Base-by-base conservation (phyloP, 2,113 vertebrate genomes). In the Plestiodon gilberti region DNA sequence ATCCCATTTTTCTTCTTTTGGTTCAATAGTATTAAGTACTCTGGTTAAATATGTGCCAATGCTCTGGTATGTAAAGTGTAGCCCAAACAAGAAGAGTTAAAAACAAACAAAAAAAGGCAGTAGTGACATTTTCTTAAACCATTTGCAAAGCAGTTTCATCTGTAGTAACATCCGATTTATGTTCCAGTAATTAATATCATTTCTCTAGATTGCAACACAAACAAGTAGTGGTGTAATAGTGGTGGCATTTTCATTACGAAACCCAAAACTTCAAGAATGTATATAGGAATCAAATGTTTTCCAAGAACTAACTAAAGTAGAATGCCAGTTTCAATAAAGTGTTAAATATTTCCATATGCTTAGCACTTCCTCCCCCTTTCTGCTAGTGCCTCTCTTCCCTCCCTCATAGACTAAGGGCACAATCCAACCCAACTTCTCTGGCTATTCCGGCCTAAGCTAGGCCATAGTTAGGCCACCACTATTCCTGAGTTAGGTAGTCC, bases 271-370 rank as follows among this genome's bases (percentile, higher is more conserved):
- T 90, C 84, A 90, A 92, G 81, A 89, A 89, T 82, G 38, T 93
- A 81, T 84, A 93, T 94, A 82, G 92, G 89, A 92, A 78, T 90
- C 89, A 91, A 33, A 86, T 89, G 76, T 94, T 93, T 92, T 92
- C 89, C 61, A 92, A 89, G 85, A 94, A 93, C 81, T 91, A 91
- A 75, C 61, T 87, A n/a, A 84, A 80, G 89, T 91, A 86, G 55
- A 87, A 78, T 93, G 87, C 84, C 11, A 88, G 82, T 84, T 88
- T 93, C 22, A 82, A 84, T 40, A 90, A 85, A 89, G 78, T 90
- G 87, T 52, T 80, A 35, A 59, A 67, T 61, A 82, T 61, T n/a
- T 89, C 69, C 79, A 0, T 86, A 65, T 89, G 81, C 84, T 59
- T 88, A 52, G 30, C 87, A 69, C 82, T 94, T 15, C 48, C 82